Base-by-base conservation (phyloP, 2,797 vertebrate genomes). In the Enteromius trimaculatus region DNA sequence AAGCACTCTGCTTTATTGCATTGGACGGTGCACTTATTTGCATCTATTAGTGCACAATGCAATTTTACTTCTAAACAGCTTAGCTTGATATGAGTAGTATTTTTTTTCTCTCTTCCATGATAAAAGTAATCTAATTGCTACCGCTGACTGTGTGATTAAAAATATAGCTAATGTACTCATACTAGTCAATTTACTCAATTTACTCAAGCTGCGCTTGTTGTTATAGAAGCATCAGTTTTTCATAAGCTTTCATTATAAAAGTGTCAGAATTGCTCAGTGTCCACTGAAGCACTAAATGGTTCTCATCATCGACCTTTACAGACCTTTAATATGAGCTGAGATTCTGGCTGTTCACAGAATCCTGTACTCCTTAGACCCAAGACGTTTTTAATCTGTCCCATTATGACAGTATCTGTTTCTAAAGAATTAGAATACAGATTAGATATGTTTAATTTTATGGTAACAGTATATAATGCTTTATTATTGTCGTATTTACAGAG, bases 181-280 rank as follows among this genome's bases (percentile, higher is more conserved):
- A 80, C 80, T 21, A 84, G 66, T 77, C 42, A 82, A 76, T 92
- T 88, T 89, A 76, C 90, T 90, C 78, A 31, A 60, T n/a, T n/a
- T n/a, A 84, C 81, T 88, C 82, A 69, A 74, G 69, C 44, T 80
- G 85, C 29, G 78, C 31, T 34, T 55, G 39, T 79, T 86, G 66
- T 78, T 47, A 86, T 82, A 79, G 34, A 37, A 58, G 77, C 34
- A 49, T 81, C 39, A 51, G 86, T 83, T 82, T 72, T 89, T 89
- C 69, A 37, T 49, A 70, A 51, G 72, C 85, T 89, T 82, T 80
- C 42, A 90, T 89, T 84, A 62, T 80, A 72, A 83, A 84, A 68
- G 55, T 83, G 86, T 85, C 86, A 86, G 68, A 47, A 62, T 84
- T 83, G 60, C 37, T 77, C 26, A 39, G 68, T 82, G 86, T 44